Evolutionary conservation across 2,888 invertebrate species (phyloP).

Genomic region (Cerastis rubricosa): DNA sequence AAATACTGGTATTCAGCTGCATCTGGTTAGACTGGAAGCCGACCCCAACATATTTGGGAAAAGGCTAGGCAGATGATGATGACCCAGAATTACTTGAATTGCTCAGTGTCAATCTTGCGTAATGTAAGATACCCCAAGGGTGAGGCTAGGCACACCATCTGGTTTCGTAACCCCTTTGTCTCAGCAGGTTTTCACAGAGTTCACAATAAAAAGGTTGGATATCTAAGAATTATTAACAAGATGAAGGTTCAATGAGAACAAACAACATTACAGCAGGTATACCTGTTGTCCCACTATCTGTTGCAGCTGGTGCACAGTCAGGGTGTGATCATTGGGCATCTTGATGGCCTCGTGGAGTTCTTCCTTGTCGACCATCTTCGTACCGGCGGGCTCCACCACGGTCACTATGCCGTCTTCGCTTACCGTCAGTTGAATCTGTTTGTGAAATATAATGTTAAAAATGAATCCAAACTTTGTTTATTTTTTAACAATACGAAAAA

Average conservation of each 20-base stretch:
- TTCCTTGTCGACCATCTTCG: conserved; percentile 86
- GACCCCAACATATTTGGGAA: too few species aligned
- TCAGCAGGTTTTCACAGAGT: neutral
- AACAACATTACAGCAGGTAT: conserved; percentile 47
- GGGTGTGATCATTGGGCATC: conserved; percentile 86
- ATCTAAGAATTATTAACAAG: neutral
- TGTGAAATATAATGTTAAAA: conserved; percentile 13
- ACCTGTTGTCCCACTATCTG: conserved; percentile 92
- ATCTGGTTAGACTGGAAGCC: too few species aligned
- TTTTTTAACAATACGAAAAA: neutral
- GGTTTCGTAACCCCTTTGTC: neutral
- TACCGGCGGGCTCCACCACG: conserved; percentile 89
- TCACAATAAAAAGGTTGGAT: neutral
- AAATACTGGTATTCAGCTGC: too few species aligned
- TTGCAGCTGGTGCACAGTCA: conserved; percentile 91
- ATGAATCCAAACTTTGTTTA: neutral
- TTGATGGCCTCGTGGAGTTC: conserved; percentile 88
- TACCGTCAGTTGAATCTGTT: conserved; percentile 88
- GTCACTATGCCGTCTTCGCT: conserved; percentile 90
- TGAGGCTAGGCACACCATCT: neutral
- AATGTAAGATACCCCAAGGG: neutral
- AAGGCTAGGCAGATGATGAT: too few species aligned
- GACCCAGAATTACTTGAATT: too few species aligned
- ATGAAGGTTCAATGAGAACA: conserved; percentile 31
- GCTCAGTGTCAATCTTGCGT: too few species aligned